A percentile compares a stretch with the other conserved stretches of the same genome.
These are phyloP conservation scores for Arenicola marina DNA, from an alignment of 2,888 invertebrate species.

Conservation along the genomic window DNA sequence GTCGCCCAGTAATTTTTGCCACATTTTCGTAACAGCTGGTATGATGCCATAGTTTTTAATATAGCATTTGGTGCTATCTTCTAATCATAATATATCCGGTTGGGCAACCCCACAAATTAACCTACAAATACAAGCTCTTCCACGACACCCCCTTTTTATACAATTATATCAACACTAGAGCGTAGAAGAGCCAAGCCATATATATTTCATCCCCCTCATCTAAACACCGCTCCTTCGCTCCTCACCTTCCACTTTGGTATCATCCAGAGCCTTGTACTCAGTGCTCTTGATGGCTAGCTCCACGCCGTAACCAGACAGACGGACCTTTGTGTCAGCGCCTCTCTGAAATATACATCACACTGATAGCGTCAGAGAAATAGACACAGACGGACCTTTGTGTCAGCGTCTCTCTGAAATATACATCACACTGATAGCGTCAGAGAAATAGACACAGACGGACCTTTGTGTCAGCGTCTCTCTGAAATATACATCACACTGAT, in stretches of 20 bases:
- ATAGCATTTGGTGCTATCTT: too few relatives aligned
- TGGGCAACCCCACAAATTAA: too few relatives aligned
- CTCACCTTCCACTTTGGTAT: slow-evolving; percentile 68
- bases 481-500: too few relatives aligned
- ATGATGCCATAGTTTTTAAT: too few relatives aligned
- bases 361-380: background rate
- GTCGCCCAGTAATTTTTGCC: too few relatives aligned
- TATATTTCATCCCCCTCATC: background rate
- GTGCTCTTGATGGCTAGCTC: slow-evolving; percentile 98
- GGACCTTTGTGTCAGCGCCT: slow-evolving; percentile 66
- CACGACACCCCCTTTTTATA: background rate
- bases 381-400: too few relatives aligned
- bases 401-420: too few relatives aligned
- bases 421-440: background rate
- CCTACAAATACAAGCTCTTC: background rate
- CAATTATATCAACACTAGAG: background rate
- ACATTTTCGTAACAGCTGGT: too few relatives aligned
- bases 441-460: background rate
- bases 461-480: too few relatives aligned
- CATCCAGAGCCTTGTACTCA: slow-evolving; percentile 98
- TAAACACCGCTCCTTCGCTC: background rate
- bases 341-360: background rate
- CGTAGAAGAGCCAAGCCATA: background rate
- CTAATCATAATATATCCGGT: too few relatives aligned
- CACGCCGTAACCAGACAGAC: slow-evolving; percentile 95